phyloP scores from a whole-genome alignment of 2,113 vertebrate species.

The Crotalus tigris region DNA sequence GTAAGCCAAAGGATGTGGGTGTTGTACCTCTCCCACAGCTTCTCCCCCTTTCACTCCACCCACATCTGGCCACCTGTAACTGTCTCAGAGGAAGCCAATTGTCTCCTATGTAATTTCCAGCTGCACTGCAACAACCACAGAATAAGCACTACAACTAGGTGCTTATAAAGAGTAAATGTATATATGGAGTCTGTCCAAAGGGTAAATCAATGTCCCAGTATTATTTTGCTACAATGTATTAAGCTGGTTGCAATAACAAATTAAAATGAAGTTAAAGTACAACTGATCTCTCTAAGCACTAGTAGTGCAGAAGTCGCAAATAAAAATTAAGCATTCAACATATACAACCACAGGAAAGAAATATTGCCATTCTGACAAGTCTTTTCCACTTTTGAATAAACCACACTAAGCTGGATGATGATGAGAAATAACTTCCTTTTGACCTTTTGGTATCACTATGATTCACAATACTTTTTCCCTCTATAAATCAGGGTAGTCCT shows the following conservation, averaged over 20 bases:
- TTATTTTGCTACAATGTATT: slow-evolving; percentile 37
- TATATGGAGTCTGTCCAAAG: slow-evolving; percentile 19
- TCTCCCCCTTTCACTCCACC: slow-evolving; percentile 62
- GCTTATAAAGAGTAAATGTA: slow-evolving; percentile 15
- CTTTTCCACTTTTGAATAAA: slow-evolving; percentile 48
- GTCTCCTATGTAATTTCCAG: slow-evolving; percentile 74
- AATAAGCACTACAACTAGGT: slow-evolving; percentile 25
- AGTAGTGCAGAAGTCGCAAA: slow-evolving; percentile 35
- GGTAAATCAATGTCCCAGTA: slow-evolving; percentile 6
- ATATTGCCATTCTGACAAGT: slow-evolving; percentile 37
- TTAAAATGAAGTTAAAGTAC: slow-evolving; percentile 20
- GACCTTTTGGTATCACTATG: background rate
- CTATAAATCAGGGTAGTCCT: background rate
- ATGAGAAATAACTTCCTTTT: slow-evolving; percentile 22
- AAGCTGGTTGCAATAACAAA: background rate
- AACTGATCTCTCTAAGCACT: background rate
- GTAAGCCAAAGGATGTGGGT: slow-evolving; percentile 81
- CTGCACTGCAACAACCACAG: slow-evolving; percentile 58
- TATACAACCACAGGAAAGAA: slow-evolving; percentile 9
- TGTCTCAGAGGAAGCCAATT: slow-evolving; percentile 81
- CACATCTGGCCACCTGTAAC: slow-evolving; percentile 81
- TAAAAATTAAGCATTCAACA: slow-evolving; percentile 5
- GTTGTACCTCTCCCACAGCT: slow-evolving; percentile 65
- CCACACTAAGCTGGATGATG: background rate
- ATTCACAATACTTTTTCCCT: slow-evolving; percentile 19